A percentile compares a stretch with the other conserved stretches of the same genome.
Evolutionary conservation across 1,140 invertebrate genomes (phyloP).

Genomic region (Penaeus indicus): DNA sequence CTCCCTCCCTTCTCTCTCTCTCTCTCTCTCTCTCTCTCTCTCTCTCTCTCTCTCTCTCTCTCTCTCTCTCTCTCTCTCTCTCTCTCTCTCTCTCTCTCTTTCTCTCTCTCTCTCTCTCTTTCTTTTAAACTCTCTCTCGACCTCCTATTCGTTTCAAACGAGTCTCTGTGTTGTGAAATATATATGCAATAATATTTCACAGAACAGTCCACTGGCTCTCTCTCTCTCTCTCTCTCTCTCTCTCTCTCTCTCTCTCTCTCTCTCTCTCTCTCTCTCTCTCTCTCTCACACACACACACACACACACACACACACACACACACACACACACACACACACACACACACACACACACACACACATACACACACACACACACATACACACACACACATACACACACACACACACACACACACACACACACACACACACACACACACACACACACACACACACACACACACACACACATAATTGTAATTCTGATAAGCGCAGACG

Average conservation of each 20-base stretch:
- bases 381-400: not conserved
- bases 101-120: not conserved
- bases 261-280: no score
- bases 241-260: no score
- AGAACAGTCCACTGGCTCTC: no score
- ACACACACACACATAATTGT: not conserved
- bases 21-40: no score
- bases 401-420: not conserved
- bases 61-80: not conserved
- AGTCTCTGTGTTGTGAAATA: no score
- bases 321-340: no score
- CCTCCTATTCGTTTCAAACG: not conserved
- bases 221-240: not conserved
- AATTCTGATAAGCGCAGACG: no score
- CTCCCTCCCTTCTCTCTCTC: no score
- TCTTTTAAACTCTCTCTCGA: not conserved
- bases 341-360: not conserved
- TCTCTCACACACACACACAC: no score
- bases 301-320: no score
- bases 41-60: not conserved
- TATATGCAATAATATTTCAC: no score
- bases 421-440: not conserved
- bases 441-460: not conserved
- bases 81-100: no score
- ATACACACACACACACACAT: not conserved